These are phyloP conservation scores for Sinelater perroti DNA, from an alignment of 2,888 invertebrate species.

Conservation along the genomic window DNA sequence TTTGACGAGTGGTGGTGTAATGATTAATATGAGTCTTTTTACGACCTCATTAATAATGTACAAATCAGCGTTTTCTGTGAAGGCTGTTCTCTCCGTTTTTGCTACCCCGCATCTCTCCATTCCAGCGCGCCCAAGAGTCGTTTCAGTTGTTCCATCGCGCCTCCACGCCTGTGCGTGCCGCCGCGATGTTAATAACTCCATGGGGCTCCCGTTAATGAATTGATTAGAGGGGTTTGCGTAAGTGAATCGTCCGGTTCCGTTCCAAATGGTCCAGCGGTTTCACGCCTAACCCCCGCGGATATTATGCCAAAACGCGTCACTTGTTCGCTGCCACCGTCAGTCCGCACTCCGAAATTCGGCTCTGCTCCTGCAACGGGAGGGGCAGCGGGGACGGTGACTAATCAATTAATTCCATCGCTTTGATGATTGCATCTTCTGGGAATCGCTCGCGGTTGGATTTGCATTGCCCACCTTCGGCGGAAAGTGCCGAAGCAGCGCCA, in stretches of 20 bases:
- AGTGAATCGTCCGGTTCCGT: conserved; percentile 42
- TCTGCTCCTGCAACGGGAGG: neutral
- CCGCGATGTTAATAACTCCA: conserved; percentile 7
- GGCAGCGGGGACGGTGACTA: too few relatives aligned
- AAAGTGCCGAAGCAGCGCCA: conserved; percentile 3
- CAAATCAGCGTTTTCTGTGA: too few relatives aligned
- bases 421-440: too few relatives aligned
- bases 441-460: conserved; percentile 6
- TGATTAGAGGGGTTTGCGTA: conserved; percentile 34
- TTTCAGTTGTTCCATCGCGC: too few relatives aligned
- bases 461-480: neutral
- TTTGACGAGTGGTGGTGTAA: too few relatives aligned
- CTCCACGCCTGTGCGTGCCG: conserved; percentile 8
- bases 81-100: too few relatives aligned
- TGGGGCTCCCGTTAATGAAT: conserved; percentile 27
- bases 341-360: neutral
- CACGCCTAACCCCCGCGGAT: conserved; percentile 10
- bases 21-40: too few relatives aligned
- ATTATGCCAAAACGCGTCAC: conserved; percentile 22
- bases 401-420: too few relatives aligned
- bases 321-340: too few relatives aligned
- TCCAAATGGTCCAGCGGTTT: conserved; percentile 12
- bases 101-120: too few relatives aligned
- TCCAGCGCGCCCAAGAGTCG: too few relatives aligned
- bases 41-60: too few relatives aligned